phyloP scores from a whole-genome alignment of 2,113 vertebrate species.

The Pao palembangensis region DNA sequence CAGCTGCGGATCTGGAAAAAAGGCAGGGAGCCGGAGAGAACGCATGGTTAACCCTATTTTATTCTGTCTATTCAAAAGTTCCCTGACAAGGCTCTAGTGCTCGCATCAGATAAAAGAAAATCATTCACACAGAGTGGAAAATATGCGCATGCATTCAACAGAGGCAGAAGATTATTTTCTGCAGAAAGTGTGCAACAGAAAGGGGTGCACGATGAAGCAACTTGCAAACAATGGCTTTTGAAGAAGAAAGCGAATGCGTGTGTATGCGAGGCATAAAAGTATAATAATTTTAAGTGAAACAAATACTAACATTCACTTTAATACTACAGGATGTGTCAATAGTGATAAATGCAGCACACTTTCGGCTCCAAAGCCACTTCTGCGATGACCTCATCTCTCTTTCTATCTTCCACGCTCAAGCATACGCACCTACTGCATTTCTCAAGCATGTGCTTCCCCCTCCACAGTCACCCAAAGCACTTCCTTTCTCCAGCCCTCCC shows the following conservation, averaged over 20 bases:
- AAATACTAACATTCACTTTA: no score
- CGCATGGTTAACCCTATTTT: constrained; percentile 75
- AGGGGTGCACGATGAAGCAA: no score
- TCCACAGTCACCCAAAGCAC: constrained; percentile 59
- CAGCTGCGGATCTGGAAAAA: constrained; percentile 41
- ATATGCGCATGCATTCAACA: neutral
- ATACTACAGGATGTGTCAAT: constrained; percentile 2
- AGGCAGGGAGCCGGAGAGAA: constrained; percentile 35
- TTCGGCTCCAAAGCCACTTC: constrained; percentile 21
- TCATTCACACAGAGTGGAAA: no score
- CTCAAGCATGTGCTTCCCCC: constrained; percentile 51
- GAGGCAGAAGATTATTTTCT: neutral
- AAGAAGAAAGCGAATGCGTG: no score
- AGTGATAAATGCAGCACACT: constrained; percentile 1
- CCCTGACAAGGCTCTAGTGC: constrained; percentile 43
- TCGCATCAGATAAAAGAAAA: neutral
- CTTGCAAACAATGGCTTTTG: no score
- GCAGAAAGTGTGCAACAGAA: no score
- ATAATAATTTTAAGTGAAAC: no score
- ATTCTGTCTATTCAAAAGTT: constrained; percentile 69
- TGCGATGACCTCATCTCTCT: constrained; percentile 51
- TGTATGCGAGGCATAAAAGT: no score
- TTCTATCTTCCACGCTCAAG: constrained; percentile 38
- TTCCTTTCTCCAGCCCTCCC: constrained; percentile 57
- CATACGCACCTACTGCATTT: constrained; percentile 38